These are phyloP conservation scores for Myocastor coypus DNA, from an alignment of 2,113 vertebrate genomes.

Conservation along the genomic window DNA sequence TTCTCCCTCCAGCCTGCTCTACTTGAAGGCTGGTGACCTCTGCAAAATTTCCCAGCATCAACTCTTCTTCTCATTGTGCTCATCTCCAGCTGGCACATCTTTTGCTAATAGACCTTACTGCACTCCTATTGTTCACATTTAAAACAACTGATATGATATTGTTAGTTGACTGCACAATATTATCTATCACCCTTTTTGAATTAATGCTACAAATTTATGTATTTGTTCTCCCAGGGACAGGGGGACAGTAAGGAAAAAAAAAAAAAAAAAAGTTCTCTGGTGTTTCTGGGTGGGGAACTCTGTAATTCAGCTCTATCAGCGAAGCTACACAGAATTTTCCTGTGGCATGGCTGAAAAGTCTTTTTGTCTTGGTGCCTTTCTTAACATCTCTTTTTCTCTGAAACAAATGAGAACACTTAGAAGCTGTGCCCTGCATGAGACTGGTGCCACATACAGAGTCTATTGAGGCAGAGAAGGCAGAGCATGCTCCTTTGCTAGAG, in stretches of 20 bases:
- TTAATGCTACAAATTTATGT: constrained; percentile 48
- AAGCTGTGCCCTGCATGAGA: background rate
- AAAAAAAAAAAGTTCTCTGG: background rate
- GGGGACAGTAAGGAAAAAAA: background rate
- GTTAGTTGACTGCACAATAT: background rate
- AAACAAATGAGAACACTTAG: background rate
- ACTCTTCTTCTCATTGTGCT: background rate
- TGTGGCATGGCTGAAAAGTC: background rate
- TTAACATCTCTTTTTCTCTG: background rate
- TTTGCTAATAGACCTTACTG: background rate
- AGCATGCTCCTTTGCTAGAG: background rate
- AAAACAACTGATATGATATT: background rate
- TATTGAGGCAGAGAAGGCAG: background rate
- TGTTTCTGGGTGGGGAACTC: background rate
- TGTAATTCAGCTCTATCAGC: background rate
- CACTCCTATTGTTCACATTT: background rate
- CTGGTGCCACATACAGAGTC: background rate
- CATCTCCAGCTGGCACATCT: background rate
- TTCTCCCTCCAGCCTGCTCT: background rate
- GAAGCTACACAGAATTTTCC: background rate
- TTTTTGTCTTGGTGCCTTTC: background rate
- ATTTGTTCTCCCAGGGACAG: background rate
- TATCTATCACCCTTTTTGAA: background rate
- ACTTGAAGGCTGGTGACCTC: background rate
- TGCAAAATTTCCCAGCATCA: background rate